Evolutionary conservation across 2,113 vertebrate species (phyloP), one percentile per base, ranked within the genome.

Genomic region (Gobiocypris rarus): DNA sequence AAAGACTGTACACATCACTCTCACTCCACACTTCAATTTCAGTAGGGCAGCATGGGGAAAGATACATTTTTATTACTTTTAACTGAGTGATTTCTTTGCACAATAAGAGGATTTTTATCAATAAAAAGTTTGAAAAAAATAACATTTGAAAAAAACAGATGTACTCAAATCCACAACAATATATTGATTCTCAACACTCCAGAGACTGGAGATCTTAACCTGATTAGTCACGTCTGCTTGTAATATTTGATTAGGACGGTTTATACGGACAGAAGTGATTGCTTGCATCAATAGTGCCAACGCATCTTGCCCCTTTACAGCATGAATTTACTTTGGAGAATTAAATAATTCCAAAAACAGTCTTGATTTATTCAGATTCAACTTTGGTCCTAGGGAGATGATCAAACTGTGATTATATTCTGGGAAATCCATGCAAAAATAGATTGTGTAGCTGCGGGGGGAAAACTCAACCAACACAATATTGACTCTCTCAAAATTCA

Each of bases 11-110:
- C 67, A 84, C 84, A 75, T 83, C 77, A 82, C 85, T 87, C 80
- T 89, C 83, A 58, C n/a, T 71, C 83, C 43, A 50, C 79, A 86
- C 63, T 76, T 87, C 85, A 86, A 59, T 74, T 80, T 67, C 52
- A 78, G 83, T 28, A 77, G 31, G 80, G 26, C 43, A 78, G 48
- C 52, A 67, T 34, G 48, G 76, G 48, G 85, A 38, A 59, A 50
- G 59, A 43, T 71, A 65, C 63, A 65, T 86, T 88, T 87, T 83
- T 85, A 89, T 89, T 89, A 85, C 81, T 8, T 31, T 26, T 69
- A 73, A 75, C 74, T 22, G 38, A 43, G 70, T 48, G 81, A 75
- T 77, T 85, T 75, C 56, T 54, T 34, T 84, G 54, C 54, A 41
- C n/a, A 52, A 73, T 86, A 61, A 7, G 80, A 11, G 11, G 73